Evolutionary conservation across 2,797 vertebrate genomes (phyloP).

Genomic region (Pipistrellus nathusii): DNA sequence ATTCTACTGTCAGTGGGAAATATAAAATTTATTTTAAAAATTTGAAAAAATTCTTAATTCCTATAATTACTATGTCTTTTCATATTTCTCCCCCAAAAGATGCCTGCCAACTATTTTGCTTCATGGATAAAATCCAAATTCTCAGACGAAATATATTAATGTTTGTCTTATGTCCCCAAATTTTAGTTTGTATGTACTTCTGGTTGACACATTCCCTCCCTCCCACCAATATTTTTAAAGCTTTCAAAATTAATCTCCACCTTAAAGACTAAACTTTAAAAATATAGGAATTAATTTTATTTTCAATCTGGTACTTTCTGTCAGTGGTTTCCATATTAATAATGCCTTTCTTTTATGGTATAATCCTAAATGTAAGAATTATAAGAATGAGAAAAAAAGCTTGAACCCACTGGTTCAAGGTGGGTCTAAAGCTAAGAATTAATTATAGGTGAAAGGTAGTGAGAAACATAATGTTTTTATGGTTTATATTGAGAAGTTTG

Average conservation of each 20-base stretch:
- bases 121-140: neutral
- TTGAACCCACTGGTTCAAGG: too few relatives aligned
- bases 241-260: conserved; percentile 25
- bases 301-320: conserved; percentile 28
- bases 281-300: neutral
- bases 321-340: neutral
- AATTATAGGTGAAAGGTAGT: neutral
- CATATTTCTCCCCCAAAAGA: neutral
- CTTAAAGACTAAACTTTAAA: conserved; percentile 25
- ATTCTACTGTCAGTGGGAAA: neutral
- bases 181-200: neutral
- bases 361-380: conserved; percentile 30
- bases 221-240: neutral
- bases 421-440: conserved; percentile 14
- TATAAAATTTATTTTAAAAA: neutral
- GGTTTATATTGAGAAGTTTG: neutral
- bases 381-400: conserved; percentile 25
- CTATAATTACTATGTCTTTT: neutral
- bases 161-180: conserved; percentile 44
- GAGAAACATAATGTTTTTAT: conserved; percentile 3
- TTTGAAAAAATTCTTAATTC: neutral
- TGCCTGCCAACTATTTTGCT: neutral
- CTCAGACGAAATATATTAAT: neutral
- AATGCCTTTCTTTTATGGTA: neutral
- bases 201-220: neutral